These are phyloP conservation scores for Sprattus sprattus DNA, from an alignment of 2,113 vertebrate species.

Conservation along the genomic window DNA sequence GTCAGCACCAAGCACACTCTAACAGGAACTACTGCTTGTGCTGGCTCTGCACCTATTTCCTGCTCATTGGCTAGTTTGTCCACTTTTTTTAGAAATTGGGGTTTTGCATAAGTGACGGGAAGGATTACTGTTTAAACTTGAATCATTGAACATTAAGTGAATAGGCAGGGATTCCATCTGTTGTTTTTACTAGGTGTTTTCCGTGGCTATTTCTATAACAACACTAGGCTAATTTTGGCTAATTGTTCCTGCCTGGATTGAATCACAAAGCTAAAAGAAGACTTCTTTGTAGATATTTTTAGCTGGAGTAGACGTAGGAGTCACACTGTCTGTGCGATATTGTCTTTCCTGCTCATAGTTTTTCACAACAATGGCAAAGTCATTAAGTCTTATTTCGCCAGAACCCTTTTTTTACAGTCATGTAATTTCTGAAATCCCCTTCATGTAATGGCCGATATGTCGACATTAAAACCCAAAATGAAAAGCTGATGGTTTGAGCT, in stretches of 20 bases:
- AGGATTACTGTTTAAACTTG: background rate
- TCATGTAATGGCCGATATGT: background rate
- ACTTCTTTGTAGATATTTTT: slow-evolving; percentile 10
- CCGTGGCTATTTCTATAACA: background rate
- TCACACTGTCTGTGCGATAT: background rate
- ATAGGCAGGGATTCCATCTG: background rate
- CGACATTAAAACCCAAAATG: background rate
- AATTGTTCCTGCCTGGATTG: slow-evolving; percentile 1
- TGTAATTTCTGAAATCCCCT: background rate
- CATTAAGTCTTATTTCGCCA: background rate
- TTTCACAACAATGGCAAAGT: background rate
- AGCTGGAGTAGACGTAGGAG: background rate
- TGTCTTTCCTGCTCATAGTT: background rate
- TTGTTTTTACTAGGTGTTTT: background rate
- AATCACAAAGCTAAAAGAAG: background rate
- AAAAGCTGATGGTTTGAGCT: background rate
- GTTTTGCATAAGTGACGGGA: background rate
- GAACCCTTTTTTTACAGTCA: background rate
- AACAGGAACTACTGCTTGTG: slow-evolving; percentile 33
- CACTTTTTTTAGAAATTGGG: slow-evolving; percentile 18
- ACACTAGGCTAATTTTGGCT: background rate
- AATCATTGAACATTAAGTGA: background rate
- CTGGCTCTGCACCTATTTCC: slow-evolving; percentile 11
- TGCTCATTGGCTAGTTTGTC: slow-evolving; percentile 37
- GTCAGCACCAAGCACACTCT: slow-evolving; percentile 26